phyloP scores from a whole-genome alignment of 2,888 invertebrate species.

The Chaitophorus viminalis region DNA sequence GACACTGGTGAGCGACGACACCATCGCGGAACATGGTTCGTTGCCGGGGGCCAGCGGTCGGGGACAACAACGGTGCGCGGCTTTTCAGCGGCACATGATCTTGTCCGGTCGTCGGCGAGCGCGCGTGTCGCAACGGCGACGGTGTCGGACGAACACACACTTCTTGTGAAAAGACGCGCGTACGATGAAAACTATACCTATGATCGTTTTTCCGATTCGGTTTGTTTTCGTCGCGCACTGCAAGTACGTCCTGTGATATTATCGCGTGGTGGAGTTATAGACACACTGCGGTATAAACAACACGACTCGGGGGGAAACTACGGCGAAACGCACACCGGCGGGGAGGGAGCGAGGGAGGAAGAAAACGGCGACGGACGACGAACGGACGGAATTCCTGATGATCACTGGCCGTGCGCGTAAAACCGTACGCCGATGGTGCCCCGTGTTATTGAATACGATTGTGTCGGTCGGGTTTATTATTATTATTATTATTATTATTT shows the following conservation, averaged over 20 bases:
- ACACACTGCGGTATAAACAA: too few relatives aligned
- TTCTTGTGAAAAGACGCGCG: neutral
- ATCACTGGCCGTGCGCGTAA: conserved; percentile 31
- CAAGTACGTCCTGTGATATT: too few relatives aligned
- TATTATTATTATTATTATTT: too few relatives aligned
- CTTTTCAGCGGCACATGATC: too few relatives aligned
- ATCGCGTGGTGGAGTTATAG: too few relatives aligned
- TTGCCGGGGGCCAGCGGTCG: too few relatives aligned
- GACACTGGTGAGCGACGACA: conserved; percentile 44
- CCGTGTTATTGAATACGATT: neutral
- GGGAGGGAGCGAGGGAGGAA: neutral
- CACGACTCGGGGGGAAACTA: neutral
- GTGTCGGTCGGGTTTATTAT: conserved; percentile 23
- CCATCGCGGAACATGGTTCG: conserved; percentile 45
- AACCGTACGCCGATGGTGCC: neutral
- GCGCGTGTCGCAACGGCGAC: neutral
- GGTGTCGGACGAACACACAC: neutral
- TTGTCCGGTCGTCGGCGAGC: too few relatives aligned
- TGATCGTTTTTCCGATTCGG: too few relatives aligned
- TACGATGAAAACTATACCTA: too few relatives aligned
- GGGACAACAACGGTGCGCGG: too few relatives aligned
- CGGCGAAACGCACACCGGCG: neutral
- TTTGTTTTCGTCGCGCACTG: too few relatives aligned
- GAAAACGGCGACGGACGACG: conserved; percentile 16
- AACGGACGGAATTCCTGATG: conserved; percentile 52